Conservation (phyloP, 1,140 invertebrate species). For the Drosophila neocordata region DNA sequence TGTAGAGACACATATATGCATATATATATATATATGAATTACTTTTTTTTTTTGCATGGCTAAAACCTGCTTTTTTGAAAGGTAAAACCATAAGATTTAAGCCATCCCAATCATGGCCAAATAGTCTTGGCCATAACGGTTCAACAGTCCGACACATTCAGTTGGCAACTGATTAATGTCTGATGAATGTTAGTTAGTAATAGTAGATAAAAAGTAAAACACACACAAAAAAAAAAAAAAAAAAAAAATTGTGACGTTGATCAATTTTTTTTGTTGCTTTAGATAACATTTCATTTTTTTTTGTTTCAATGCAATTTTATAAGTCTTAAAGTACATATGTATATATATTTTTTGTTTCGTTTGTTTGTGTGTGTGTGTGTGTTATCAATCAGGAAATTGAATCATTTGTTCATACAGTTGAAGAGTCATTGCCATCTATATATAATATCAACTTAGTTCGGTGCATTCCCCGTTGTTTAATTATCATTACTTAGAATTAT, state of each 20-base stretch:
- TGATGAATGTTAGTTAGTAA: background rate
- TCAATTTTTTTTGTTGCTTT: background rate
- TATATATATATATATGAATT: no score
- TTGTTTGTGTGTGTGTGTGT: no score
- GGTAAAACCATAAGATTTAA: conserved; percentile 1
- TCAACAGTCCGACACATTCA: background rate
- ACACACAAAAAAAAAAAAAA: no score
- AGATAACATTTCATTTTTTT: background rate
- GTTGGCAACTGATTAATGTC: background rate
- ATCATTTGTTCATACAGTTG: background rate
- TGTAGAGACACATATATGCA: no score
- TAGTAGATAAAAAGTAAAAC: background rate
- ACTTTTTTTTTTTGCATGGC: background rate
- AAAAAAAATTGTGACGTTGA: background rate
- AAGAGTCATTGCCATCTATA: background rate
- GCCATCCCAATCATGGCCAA: background rate
- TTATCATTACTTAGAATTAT: no score
- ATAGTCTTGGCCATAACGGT: background rate
- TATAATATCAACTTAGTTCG: no score
- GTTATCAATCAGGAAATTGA: conserved; percentile 9
- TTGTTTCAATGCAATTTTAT: conserved; percentile 5
- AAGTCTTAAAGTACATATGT: background rate
- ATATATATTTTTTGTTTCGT: no score
- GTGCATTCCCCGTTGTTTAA: no score
- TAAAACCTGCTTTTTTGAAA: conserved; percentile 1